Conservation (phyloP, 2,113 vertebrate species). For the Columba janthina region DNA sequence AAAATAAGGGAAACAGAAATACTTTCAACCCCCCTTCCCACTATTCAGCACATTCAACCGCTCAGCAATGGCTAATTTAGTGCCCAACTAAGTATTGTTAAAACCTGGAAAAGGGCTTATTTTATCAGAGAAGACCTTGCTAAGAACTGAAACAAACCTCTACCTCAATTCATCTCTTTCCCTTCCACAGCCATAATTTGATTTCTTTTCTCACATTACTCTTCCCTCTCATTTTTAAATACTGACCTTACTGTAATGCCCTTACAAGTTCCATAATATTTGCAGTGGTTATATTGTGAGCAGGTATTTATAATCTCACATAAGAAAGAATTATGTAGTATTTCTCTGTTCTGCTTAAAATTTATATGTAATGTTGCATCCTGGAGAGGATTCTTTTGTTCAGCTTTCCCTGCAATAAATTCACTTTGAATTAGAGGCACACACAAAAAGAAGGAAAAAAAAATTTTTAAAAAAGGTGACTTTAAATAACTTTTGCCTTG, state of each 20-base stretch:
- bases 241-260: not conserved
- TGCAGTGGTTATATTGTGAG: not conserved
- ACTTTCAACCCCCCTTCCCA: not conserved
- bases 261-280: not conserved
- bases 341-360: not conserved
- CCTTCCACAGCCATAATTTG: not conserved
- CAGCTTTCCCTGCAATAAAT: not conserved
- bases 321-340: not conserved
- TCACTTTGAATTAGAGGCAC: not conserved
- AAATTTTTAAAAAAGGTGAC: not conserved
- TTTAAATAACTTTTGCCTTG: slow-evolving; percentile 45
- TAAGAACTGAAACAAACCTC: not conserved
- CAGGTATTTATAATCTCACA: not conserved
- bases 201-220: not conserved
- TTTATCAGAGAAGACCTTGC: not conserved
- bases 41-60: not conserved
- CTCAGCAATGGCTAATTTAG: not conserved
- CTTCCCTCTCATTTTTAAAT: not conserved
- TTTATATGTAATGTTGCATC: not conserved
- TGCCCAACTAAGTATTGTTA: not conserved
- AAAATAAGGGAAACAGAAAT: not conserved
- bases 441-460: not conserved
- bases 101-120: not conserved
- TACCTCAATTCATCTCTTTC: not conserved
- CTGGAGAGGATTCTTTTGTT: not conserved